phyloP scores from a whole-genome alignment of 1,140 invertebrate genomes.

The Tribolium madens region DNA sequence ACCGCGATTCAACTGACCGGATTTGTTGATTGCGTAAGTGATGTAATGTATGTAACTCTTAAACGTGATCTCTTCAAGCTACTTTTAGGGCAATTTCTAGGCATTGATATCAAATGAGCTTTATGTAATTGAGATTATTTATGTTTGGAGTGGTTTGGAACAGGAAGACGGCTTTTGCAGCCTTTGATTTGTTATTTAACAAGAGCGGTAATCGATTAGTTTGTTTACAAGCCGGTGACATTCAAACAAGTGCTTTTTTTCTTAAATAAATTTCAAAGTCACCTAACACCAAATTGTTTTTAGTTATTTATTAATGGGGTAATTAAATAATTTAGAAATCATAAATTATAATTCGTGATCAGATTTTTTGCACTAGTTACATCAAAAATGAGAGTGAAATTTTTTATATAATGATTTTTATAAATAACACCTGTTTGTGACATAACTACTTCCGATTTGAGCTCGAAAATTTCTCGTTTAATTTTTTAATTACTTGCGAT shows the following conservation, averaged over 20 bases:
- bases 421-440: neutral
- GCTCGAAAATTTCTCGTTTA: neutral
- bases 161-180: neutral
- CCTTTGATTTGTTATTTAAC: neutral
- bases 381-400: neutral
- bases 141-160: neutral
- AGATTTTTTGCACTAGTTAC: neutral
- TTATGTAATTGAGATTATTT: neutral
- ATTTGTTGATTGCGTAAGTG: constrained; percentile 4
- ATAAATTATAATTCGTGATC: neutral
- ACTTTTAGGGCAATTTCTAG: neutral
- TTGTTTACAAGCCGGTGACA: neutral
- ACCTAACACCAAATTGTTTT: neutral
- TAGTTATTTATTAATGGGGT: neutral
- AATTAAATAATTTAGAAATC: neutral
- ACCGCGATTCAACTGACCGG: neutral
- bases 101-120: neutral
- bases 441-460: neutral
- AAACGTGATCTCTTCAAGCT: neutral
- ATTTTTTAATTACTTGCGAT: neutral
- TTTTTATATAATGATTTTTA: neutral
- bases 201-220: neutral
- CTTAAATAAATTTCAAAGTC: too few species aligned
- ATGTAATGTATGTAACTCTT: neutral
- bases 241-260: neutral